Conservation (phyloP, 1,140 invertebrate genomes). For the Drosophila teissieri region DNA sequence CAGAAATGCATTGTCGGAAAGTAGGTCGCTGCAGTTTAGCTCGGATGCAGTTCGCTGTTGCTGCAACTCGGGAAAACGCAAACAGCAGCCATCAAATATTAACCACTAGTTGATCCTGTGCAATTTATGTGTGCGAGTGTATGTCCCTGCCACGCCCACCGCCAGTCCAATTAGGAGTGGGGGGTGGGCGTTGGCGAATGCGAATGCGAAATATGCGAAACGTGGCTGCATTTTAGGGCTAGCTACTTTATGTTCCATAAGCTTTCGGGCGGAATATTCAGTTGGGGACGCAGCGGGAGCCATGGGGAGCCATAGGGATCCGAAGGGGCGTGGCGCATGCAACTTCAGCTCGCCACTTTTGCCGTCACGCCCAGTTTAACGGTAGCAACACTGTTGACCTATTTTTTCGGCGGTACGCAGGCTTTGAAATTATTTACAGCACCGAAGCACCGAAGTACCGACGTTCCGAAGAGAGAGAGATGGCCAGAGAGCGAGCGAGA, state of each 20-base stretch:
- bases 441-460: neutral
- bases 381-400: constrained; percentile 69
- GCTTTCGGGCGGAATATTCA: constrained; percentile 1
- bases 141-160: constrained; percentile 54
- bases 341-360: constrained; percentile 76
- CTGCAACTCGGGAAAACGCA: constrained; percentile 39
- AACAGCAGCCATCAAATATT: constrained; percentile 72
- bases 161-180: constrained; percentile 61
- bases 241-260: constrained; percentile 41
- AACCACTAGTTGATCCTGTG: constrained; percentile 73
- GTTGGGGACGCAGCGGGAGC: neutral
- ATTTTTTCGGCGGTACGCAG: constrained; percentile 55
- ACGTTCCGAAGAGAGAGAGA: constrained; percentile 10
- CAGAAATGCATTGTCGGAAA: constrained; percentile 74
- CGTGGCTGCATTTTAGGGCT: constrained; percentile 23
- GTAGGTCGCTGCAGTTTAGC: constrained; percentile 67
- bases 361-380: constrained; percentile 77
- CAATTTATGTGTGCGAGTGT: constrained; percentile 28
- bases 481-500: constrained; percentile 3
- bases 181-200: constrained; percentile 14
- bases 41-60: constrained; percentile 44
- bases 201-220: constrained; percentile 25
- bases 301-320: neutral
- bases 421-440: constrained; percentile 79
- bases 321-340: constrained; percentile 51